Evolutionary conservation across 2,797 vertebrate species (phyloP).

Genomic region (Myotis pilosus): DNA sequence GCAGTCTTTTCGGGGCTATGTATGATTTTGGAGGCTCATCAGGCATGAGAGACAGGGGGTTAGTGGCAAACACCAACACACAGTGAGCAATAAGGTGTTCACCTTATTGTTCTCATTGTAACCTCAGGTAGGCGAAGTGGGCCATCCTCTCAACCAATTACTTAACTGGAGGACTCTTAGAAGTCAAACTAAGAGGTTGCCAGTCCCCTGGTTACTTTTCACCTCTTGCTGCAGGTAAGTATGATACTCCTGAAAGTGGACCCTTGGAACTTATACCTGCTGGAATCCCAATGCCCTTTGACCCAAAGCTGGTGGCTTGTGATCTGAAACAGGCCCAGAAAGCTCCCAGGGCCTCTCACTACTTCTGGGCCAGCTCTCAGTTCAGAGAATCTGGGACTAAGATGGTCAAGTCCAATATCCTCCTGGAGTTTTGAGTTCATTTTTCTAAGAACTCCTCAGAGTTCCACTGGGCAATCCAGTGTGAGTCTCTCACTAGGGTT

Average conservation of each 20-base stretch:
- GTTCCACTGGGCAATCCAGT: not conserved
- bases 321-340: not conserved
- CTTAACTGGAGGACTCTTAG: not conserved
- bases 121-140: not conserved
- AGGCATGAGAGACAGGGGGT: not conserved
- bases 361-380: not conserved
- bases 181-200: not conserved
- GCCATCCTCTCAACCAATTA: not conserved
- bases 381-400: not conserved
- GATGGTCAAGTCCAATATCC: not conserved
- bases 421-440: not conserved
- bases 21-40: not conserved
- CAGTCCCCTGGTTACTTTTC: not conserved
- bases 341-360: not conserved
- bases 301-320: not conserved
- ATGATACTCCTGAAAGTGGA: not conserved
- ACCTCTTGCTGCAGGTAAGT: not conserved
- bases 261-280: not conserved
- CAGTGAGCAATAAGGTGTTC: not conserved
- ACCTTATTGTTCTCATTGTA: not conserved
- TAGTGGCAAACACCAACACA: not conserved
- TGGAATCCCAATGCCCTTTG: not conserved
- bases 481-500: not conserved
- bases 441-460: not conserved
- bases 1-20: not conserved